Percentiles rank a stretch among this genome's conserved stretches.
Evolutionary conservation across 2,888 invertebrate genomes (phyloP).

Genomic region (Deilephila elpenor): DNA sequence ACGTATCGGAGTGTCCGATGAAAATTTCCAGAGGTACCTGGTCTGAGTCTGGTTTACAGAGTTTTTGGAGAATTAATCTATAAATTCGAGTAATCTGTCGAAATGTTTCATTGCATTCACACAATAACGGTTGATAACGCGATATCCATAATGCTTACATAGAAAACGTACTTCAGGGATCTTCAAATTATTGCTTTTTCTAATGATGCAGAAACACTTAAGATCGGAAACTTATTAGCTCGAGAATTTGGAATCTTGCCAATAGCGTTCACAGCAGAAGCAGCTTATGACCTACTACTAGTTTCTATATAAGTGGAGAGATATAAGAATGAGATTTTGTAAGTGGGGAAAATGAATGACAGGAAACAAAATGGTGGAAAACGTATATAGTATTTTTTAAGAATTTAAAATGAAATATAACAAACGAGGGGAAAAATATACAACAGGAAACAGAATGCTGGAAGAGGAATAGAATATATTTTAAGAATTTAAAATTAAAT

Average conservation of each 20-base stretch:
- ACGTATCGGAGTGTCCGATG: neutral
- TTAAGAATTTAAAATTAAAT: too few relatives aligned
- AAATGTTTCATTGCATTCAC: neutral
- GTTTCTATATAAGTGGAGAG: neutral
- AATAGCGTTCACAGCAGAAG: neutral
- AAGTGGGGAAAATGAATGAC: too few relatives aligned
- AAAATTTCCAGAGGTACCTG: too few relatives aligned
- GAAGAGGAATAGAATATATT: too few relatives aligned
- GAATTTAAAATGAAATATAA: too few relatives aligned
- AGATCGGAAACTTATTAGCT: neutral
- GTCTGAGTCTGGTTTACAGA: too few relatives aligned
- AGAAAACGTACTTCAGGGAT: neutral
- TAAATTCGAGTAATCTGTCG: too few relatives aligned
- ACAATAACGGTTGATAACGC: neutral
- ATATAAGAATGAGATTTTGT: neutral
- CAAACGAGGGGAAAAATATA: too few relatives aligned
- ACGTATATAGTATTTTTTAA: too few relatives aligned
- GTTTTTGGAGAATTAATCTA: too few relatives aligned
- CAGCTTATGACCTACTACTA: neutral
- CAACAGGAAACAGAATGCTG: too few relatives aligned
- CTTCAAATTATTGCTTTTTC: slow-evolving; percentile 5
- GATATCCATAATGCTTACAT: neutral
- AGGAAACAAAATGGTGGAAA: too few relatives aligned
- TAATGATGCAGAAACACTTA: slow-evolving; percentile 7
- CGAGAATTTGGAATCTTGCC: neutral